phyloP scores from a whole-genome alignment of 2,113 vertebrate species.

The Sander vitreus region DNA sequence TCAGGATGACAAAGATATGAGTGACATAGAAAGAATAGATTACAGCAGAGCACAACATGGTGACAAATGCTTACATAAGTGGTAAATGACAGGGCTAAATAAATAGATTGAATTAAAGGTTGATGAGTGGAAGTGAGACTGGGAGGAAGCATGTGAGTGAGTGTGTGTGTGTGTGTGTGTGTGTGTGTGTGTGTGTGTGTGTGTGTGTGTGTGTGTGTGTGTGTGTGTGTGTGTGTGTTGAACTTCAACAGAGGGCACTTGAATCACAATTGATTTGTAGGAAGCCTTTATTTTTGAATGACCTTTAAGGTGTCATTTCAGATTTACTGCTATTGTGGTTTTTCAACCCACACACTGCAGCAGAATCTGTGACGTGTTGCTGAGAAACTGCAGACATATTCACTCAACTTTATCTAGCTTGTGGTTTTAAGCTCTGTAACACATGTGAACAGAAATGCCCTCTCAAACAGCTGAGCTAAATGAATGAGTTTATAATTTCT shows the following conservation, averaged over 20 bases:
- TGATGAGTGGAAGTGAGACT: slow-evolving; percentile 21
- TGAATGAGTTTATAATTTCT: neutral
- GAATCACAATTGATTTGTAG: slow-evolving; percentile 37
- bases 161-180: slow-evolving; percentile 2
- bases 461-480: neutral
- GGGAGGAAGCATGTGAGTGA: neutral
- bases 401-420: neutral
- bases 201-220: slow-evolving; percentile 13
- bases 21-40: slow-evolving; percentile 23
- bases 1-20: slow-evolving; percentile 10
- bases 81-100: slow-evolving; percentile 22
- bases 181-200: slow-evolving; percentile 10
- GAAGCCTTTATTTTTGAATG: slow-evolving; percentile 49
- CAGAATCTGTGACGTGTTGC: neutral
- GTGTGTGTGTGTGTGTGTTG: slow-evolving; percentile 10
- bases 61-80: slow-evolving; percentile 39
- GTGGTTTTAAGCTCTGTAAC: neutral
- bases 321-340: slow-evolving; percentile 12
- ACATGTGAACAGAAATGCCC: neutral
- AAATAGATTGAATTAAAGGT: slow-evolving; percentile 49
- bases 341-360: neutral
- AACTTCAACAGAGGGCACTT: slow-evolving; percentile 24
- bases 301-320: slow-evolving; percentile 52
- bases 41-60: slow-evolving; percentile 8
- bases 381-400: slow-evolving; percentile 19